Evolutionary conservation across 2,888 invertebrate genomes (phyloP).

Genomic region (Aquatica leii): DNA sequence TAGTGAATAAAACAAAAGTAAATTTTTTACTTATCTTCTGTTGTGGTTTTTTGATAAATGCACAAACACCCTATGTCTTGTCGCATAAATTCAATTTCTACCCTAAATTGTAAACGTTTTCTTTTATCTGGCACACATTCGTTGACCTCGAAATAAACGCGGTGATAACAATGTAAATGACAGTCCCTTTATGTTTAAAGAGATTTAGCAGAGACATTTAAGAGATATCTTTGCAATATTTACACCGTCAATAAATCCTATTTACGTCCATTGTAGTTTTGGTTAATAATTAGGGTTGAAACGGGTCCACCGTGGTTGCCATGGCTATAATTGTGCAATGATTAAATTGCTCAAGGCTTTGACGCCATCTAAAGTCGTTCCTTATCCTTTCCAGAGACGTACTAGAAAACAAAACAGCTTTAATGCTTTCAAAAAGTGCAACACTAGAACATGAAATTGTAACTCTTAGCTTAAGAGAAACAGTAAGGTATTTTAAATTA

Average conservation of each 20-base stretch:
- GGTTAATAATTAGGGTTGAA: conserved; percentile 46
- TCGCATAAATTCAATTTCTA: conserved; percentile 11
- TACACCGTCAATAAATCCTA: conserved; percentile 18
- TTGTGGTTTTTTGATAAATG: conserved; percentile 11
- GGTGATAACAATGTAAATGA: conserved; percentile 3
- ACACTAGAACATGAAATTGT: too few relatives aligned
- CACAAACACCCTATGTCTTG: conserved; percentile 7
- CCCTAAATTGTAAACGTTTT: conserved; percentile 12
- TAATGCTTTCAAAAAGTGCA: background rate
- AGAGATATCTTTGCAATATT: conserved; percentile 22
- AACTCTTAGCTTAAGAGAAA: too few relatives aligned
- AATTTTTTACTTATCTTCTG: conserved; percentile 11
- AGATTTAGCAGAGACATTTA: conserved; percentile 13
- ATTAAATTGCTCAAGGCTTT: conserved; percentile 51
- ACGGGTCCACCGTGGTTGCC: conserved; percentile 44
- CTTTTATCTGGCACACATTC: conserved; percentile 4
- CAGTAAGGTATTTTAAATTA: too few relatives aligned
- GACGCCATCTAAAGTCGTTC: conserved; percentile 37
- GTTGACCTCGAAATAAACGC: conserved; percentile 6
- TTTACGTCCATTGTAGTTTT: conserved; percentile 28
- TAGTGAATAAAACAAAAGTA: conserved; percentile 30
- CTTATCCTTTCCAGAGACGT: conserved; percentile 35
- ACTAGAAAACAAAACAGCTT: conserved; percentile 1
- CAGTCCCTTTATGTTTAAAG: background rate
- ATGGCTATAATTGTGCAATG: conserved; percentile 52